Percentiles rank a stretch among this genome's conserved stretches.
These are phyloP conservation scores for Osedax fenrisi DNA, from an alignment of 2,888 invertebrate genomes.

Conservation along the genomic window DNA sequence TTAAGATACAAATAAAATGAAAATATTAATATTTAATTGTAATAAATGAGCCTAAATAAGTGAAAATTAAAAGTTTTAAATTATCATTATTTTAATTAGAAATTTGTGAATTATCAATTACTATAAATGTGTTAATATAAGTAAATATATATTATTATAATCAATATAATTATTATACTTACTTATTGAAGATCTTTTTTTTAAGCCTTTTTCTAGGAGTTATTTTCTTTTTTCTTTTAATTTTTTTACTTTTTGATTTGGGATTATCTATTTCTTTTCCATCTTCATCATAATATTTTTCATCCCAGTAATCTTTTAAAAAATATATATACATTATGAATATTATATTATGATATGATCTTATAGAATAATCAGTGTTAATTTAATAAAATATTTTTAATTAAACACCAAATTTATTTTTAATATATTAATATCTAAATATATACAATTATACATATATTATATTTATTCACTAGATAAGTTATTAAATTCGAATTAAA, in stretches of 20 bases:
- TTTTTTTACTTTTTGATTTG: background rate
- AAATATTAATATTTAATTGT: too few species aligned
- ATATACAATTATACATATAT: background rate
- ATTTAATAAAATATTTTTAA: background rate
- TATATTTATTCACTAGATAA: background rate
- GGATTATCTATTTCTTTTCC: background rate
- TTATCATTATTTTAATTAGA: too few species aligned
- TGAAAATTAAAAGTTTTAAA: too few species aligned
- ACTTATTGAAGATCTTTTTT: background rate
- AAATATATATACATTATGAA: background rate
- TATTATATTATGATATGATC: too few species aligned
- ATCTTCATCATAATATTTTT: background rate
- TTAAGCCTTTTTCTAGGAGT: background rate
- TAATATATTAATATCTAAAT: background rate
- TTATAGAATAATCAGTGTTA: too few species aligned
- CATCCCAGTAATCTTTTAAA: background rate
- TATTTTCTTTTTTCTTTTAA: too few species aligned
- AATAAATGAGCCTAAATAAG: too few species aligned
- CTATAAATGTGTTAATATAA: too few species aligned
- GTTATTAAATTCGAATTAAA: background rate
- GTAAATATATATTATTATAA: too few species aligned
- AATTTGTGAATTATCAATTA: too few species aligned
- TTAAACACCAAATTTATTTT: background rate
- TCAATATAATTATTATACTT: too few species aligned
- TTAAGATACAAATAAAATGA: too few species aligned